Base-by-base conservation (phyloP, 2,888 invertebrate genomes). In the Caenorhabditis becei region DNA sequence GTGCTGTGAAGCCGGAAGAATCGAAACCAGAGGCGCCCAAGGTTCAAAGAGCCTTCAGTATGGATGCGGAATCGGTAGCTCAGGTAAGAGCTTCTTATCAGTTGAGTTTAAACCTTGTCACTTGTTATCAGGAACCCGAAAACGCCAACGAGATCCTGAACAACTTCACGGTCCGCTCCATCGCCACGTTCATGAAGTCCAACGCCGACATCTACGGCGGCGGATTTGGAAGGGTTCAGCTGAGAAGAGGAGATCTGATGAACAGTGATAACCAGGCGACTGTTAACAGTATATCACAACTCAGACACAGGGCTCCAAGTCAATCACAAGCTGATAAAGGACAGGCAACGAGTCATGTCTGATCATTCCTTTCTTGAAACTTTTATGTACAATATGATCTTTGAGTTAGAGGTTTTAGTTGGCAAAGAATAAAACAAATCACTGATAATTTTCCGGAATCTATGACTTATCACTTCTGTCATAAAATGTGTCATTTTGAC, bases 121-220 rank as follows among this genome's bases (percentile, higher is more conserved):
- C 16, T 41, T n/a, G n/a, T n/a, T n/a, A n/a, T n/a, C n/a, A n/a
- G 16, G 14, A 3, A 2, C 41, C 41, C 70, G 70, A 11, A 53
- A 70, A 1, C 18, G 53, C 65, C 14, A 80, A 82, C 63, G 82
- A 86, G 37, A 58, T 83, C 74, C 63, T 85, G 63, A 85, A 85
- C 75, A 82, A 75, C 37, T 85, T 86, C 69, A 86, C 86, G 0
- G 83, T 86, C 37, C 82, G 83, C 18, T 86, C 86, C 0, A 82
- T 86, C n/a, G 85, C 86, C 35, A 85, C 86, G 4, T 86, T 86
- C 47, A 85, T 86, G 85, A 53, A 63, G 35, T 77, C 85, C 3
- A 74, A 80, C 58, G 70, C 71, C 20, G 86, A 86, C 54, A 79
- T 86, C 23, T 86, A 86, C 37, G 86, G 84, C 18, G 86, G 86